Evolutionary conservation across 2,888 invertebrate genomes (phyloP).

Genomic region (Acanthopleura granulata): DNA sequence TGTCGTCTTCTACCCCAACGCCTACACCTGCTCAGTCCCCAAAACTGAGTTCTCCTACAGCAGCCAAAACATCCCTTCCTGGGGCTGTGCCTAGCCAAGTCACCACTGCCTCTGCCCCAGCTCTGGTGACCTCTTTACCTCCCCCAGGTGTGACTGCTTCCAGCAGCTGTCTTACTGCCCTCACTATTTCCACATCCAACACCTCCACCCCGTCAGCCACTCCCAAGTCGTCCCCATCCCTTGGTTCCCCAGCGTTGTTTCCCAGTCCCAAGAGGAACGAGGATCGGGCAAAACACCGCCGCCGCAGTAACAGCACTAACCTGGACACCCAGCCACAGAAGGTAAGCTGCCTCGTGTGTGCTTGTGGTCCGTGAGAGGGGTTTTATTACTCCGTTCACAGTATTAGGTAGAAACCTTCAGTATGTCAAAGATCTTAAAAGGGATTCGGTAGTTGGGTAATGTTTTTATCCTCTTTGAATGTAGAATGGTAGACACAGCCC

Average conservation of each 20-base stretch:
- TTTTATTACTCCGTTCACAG: too few species aligned
- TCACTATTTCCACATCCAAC: background rate
- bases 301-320: slow-evolving; percentile 34
- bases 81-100: background rate
- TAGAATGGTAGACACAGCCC: too few species aligned
- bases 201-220: slow-evolving; percentile 25
- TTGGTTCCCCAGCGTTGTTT: slow-evolving; percentile 27
- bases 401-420: too few species aligned
- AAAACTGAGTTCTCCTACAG: background rate
- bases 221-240: slow-evolving; percentile 27
- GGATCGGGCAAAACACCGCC: slow-evolving; percentile 32
- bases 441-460: too few species aligned
- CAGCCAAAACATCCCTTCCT: background rate
- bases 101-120: background rate
- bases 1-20: background rate
- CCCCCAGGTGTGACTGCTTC: background rate
- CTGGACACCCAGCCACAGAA: background rate
- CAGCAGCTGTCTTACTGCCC: background rate
- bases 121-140: background rate
- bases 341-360: background rate
- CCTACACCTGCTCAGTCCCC: background rate
- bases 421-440: too few species aligned
- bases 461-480: too few species aligned
- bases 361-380: too few species aligned
- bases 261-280: slow-evolving; percentile 33